Base-by-base conservation (phyloP, 1,140 invertebrate genomes). In the Anthonomus grandis region DNA sequence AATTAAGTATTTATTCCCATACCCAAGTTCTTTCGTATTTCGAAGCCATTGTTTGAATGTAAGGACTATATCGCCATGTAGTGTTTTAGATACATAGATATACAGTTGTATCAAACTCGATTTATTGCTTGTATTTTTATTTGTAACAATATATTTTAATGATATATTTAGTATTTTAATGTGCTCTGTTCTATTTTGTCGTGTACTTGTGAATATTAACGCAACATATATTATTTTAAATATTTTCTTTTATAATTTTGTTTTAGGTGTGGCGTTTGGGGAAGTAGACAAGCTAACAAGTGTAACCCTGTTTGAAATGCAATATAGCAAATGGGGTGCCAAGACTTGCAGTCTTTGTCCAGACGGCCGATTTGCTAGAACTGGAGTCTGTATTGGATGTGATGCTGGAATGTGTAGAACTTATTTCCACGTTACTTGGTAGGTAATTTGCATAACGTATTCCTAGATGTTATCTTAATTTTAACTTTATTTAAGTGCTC, bases 401-500 rank as follows among this genome's bases (percentile, higher is more conserved):
- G 97, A 99, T 78, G 95, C 95, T 19, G 96, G 96, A 19, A 89
- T 99, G 83, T 99, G 96, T 78, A 87, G 94, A 69, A 93, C 89
- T 0, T 95, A 91, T 78, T 98, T 98, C 75, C 97, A 99, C 76
- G 95, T 97, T 17, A 98, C 95, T 9, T 99, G 93, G 90, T 93
- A 79, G 74, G 68, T 65, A 34, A 2, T 12, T 34, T 34, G 31
- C 2, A 12, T 34, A 3, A 4, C 38, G 9, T 8, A 10, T 39
- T 39, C 17, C 5, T 39, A 39, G 6, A 17, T 6, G 15, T 39
- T 8, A 6, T 8, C 9, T 6, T 39, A 15, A 39, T 8, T 39
- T 10, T 10, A 39, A 6, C 17, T 8, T 6, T 47, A 58, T 73
- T 78, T 48, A 68, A 94, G 94, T 80, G 95, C 94, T 17, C 95